These are phyloP conservation scores for Strigops habroptila DNA, from an alignment of 2,113 vertebrate species.

Conservation along the genomic window DNA sequence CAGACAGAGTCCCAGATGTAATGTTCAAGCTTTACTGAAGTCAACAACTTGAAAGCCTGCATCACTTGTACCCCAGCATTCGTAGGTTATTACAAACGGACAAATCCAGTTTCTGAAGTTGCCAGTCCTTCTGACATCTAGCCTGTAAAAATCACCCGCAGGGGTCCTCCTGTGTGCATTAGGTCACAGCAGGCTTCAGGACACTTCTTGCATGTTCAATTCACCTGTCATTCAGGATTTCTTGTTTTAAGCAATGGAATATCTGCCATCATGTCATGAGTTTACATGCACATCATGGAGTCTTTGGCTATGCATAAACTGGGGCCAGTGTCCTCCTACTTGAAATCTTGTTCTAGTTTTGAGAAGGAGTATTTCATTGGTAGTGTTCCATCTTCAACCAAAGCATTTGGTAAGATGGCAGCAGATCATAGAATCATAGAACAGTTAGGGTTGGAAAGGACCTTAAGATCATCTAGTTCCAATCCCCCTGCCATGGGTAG, in stretches of 20 bases:
- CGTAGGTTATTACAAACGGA: background rate
- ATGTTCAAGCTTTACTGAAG: background rate
- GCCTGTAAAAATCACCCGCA: background rate
- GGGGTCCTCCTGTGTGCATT: background rate
- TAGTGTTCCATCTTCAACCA: background rate
- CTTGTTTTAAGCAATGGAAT: background rate
- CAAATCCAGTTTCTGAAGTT: background rate
- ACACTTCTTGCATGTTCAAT: background rate
- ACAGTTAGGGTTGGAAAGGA: no score
- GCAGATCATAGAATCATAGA: no score
- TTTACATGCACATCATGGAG: background rate
- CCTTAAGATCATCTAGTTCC: no score
- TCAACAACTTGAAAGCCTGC: background rate
- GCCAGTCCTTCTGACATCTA: background rate
- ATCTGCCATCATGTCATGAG: background rate
- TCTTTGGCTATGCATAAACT: background rate
- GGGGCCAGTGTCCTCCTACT: background rate
- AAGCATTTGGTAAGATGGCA: background rate
- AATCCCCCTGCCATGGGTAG: no score
- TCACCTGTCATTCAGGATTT: background rate
- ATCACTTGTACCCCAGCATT: background rate
- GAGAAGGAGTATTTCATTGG: background rate
- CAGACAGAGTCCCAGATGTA: background rate
- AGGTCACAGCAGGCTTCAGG: background rate
- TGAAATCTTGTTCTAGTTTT: background rate